phyloP scores from a whole-genome alignment of 2,797 vertebrate genomes.

The Sparidentex hasta region DNA sequence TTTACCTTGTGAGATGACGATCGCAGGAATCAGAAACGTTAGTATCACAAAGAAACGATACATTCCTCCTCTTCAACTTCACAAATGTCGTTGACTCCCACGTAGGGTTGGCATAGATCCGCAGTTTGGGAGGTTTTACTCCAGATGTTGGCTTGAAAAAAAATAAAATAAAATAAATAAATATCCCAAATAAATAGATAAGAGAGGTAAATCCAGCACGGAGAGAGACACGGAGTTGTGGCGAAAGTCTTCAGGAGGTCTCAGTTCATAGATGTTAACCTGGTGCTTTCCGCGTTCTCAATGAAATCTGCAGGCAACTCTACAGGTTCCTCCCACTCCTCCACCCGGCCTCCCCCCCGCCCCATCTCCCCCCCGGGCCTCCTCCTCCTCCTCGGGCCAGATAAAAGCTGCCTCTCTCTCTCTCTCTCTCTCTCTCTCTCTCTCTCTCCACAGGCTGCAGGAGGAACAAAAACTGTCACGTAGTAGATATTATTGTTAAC shows the following conservation, averaged over 20 bases:
- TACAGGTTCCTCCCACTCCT: constrained; percentile 75
- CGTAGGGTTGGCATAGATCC: constrained; percentile 87
- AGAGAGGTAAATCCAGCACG: constrained; percentile 66
- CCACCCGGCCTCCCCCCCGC: neutral
- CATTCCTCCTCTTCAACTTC: constrained; percentile 89
- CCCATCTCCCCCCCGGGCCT: constrained; percentile 16
- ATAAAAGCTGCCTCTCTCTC: constrained; percentile 36
- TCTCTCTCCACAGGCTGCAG: neutral
- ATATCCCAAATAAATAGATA: constrained; percentile 61
- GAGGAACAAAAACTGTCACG: neutral
- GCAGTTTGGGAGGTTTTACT: constrained; percentile 48
- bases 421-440: neutral
- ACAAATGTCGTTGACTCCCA: constrained; percentile 80
- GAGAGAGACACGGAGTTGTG: constrained; percentile 14
- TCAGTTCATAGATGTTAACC: constrained; percentile 71
- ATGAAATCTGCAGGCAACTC: constrained; percentile 73
- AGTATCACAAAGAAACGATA: constrained; percentile 88
- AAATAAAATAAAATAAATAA: constrained; percentile 35
- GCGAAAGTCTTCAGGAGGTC: constrained; percentile 45
- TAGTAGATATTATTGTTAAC: neutral
- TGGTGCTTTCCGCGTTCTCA: constrained; percentile 74
- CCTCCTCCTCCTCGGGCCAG: constrained; percentile 45
- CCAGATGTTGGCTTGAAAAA: constrained; percentile 64
- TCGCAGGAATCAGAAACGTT: constrained; percentile 82
- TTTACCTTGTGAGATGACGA: constrained; percentile 85